Conservation (phyloP, 2,888 invertebrate genomes). For the Cephus runcator region DNA sequence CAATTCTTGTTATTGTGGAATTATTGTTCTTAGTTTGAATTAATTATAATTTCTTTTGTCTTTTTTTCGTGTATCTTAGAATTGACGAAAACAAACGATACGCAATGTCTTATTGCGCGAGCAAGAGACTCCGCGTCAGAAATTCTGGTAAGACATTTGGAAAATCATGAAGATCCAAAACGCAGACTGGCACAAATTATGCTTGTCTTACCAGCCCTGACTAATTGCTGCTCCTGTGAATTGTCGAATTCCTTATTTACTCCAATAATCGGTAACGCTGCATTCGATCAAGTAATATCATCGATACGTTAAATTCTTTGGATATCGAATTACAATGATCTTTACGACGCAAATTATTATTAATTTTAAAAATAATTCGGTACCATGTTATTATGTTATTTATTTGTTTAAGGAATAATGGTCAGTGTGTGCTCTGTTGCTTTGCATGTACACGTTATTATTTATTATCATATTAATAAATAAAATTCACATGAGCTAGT, state of each 20-base stretch:
- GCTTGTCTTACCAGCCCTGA: conserved; percentile 49
- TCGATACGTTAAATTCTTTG: conserved; percentile 44
- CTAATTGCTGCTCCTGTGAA: conserved; percentile 51
- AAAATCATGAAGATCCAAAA: conserved; percentile 35
- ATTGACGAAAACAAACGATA: conserved; percentile 41
- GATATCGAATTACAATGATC: no score
- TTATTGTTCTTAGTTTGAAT: neutral
- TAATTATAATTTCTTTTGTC: neutral
- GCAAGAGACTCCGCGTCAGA: conserved; percentile 46
- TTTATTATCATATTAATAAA: no score
- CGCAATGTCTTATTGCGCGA: conserved; percentile 36
- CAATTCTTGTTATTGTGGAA: neutral
- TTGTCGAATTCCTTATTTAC: conserved; percentile 50
- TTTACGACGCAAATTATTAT: no score
- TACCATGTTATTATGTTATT: no score
- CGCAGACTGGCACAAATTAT: conserved; percentile 48
- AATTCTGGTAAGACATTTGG: conserved; percentile 44
- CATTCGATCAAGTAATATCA: conserved; percentile 53
- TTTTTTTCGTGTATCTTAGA: conserved; percentile 32
- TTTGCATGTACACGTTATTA: no score
- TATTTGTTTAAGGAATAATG: no score
- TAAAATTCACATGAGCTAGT: no score
- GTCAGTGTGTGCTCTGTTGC: no score
- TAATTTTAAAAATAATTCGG: no score
- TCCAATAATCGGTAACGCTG: conserved; percentile 51